Percentiles rank a stretch among this genome's conserved stretches.
Conservation (phyloP, 1,140 invertebrate genomes). For the Diorhabda elongata region DNA sequence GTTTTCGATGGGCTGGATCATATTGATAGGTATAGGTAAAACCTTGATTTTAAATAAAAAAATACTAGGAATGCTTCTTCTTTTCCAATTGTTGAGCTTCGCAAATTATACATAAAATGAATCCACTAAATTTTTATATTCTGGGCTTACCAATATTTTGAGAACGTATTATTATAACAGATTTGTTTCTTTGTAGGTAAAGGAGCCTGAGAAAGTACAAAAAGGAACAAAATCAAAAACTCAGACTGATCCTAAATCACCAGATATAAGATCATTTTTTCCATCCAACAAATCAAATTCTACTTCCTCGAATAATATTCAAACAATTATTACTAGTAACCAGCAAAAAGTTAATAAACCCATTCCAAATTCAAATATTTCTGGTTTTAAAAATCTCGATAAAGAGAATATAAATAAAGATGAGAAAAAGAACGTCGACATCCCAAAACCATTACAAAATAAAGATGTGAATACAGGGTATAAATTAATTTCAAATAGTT, state of each 20-base stretch:
- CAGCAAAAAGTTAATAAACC: conserved; percentile 21
- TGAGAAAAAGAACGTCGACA: too few species aligned
- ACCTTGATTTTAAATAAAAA: too few species aligned
- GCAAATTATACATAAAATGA: too few species aligned
- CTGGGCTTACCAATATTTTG: too few species aligned
- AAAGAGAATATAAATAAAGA: not conserved
- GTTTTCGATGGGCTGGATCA: too few species aligned
- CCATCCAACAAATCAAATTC: conserved; percentile 22
- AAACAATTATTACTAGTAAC: conserved; percentile 12
- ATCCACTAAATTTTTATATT: too few species aligned
- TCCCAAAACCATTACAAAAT: too few species aligned
- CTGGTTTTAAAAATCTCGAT: conserved; percentile 31
- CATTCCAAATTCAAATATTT: conserved; percentile 36
- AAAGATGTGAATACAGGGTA: too few species aligned
- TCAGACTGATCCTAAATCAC: conserved; percentile 9
- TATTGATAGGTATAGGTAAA: too few species aligned
- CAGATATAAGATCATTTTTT: conserved; percentile 37
- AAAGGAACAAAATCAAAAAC: conserved; percentile 37
- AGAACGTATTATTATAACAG: too few species aligned
- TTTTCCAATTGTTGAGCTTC: too few species aligned
- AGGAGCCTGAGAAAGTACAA: conserved; percentile 51
- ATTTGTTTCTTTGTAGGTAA: conserved; percentile 67
- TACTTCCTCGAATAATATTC: conserved; percentile 9
- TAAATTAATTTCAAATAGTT: not conserved
- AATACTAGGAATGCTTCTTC: too few species aligned